A percentile compares a stretch with the other conserved stretches of the same genome.
These are phyloP conservation scores for Hypocryptadius cinnamomeus DNA, from an alignment of 2,113 vertebrate genomes.

Conservation along the genomic window DNA sequence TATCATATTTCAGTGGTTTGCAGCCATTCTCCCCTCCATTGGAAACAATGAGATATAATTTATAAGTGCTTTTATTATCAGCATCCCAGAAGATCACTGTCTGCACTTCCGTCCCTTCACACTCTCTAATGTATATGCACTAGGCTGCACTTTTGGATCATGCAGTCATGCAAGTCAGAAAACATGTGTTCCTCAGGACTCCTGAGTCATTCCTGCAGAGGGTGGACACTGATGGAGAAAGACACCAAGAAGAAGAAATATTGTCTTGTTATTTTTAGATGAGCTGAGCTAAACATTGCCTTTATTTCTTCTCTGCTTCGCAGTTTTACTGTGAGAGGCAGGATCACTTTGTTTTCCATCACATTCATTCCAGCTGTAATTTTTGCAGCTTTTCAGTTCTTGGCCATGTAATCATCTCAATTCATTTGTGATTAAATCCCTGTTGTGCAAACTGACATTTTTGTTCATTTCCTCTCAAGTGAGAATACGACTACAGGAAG, in stretches of 20 bases:
- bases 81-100: background rate
- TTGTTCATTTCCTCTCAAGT: background rate
- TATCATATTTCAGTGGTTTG: background rate
- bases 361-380: background rate
- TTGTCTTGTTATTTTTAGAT: background rate
- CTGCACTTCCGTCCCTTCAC: background rate
- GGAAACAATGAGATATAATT: background rate
- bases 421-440: background rate
- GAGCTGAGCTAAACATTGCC: background rate
- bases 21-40: background rate
- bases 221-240: background rate
- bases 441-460: background rate
- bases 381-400: background rate
- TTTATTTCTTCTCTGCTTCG: background rate
- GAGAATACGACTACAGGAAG: background rate
- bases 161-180: background rate
- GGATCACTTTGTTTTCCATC: background rate
- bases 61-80: background rate
- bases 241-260: background rate
- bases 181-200: background rate
- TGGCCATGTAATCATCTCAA: background rate
- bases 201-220: background rate
- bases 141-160: background rate
- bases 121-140: background rate
- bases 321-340: background rate